Base-by-base conservation (phyloP, 2,888 invertebrate species). In the Gerosis bhagava region DNA sequence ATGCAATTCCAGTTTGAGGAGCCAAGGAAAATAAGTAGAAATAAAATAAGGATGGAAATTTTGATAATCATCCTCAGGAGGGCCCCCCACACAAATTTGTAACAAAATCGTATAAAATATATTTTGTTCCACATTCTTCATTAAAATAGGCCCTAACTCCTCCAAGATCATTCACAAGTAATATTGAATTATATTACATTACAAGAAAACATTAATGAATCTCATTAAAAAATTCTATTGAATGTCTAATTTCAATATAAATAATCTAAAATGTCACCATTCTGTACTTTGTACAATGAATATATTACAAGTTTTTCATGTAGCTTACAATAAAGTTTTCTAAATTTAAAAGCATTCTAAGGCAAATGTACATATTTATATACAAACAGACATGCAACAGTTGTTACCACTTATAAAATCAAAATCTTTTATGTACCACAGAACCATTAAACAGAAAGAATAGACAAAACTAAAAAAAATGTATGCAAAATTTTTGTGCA, bases 201-300 rank as follows among this genome's bases (percentile, higher is more conserved):
- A n/a, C n/a, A n/a, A n/a, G n/a, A n/a, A n/a, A n/a, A n/a, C n/a
- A 11, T 22, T 10, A 34, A 45, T 50, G 40, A 24, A n/a, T n/a
- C 24, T 48, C 35, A 34, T 48, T 21, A 22, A 45, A 41, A 37
- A 42, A 5, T 16, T 31, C 32, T 24, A 25, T 15, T 6, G 26
- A 35, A 35, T 10, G 0, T 37, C 15, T 41, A 32, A 34, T 21
- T 22, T 15, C 41, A 44, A 22, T 24, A 45, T 32, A 44, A 25
- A 50, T 46, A 52, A 50, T 52, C 42, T n/a, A 48, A 47, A 57
- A 47, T 44, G 34, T 44, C 29, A 17, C 40, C 44, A 49, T 51
- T 57, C 53, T 56, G 51, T 54, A 59, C 56, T 59, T 57, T 59
- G 59, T 57, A 56, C 56, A 61, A 19, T 28, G 13, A 42, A 53